phyloP scores from a whole-genome alignment of 2,797 vertebrate genomes.

The Anguilla obscura region DNA sequence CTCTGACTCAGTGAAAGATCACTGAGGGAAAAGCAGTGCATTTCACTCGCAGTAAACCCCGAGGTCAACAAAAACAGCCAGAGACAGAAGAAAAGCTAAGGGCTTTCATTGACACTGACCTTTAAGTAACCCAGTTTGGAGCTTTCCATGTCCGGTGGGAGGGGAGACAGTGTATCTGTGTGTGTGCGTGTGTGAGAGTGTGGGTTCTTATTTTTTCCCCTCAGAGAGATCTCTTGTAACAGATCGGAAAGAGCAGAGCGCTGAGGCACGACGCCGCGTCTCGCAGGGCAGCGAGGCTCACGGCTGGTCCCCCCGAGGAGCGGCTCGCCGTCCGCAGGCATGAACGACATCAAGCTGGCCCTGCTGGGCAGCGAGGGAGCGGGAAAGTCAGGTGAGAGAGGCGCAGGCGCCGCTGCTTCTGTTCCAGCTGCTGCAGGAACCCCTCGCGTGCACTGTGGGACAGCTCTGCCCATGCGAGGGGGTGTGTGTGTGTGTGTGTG shows the following conservation, averaged over 20 bases:
- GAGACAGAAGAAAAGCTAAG: slow-evolving; percentile 13
- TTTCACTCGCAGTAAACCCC: neutral
- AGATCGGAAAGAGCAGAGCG: slow-evolving; percentile 2
- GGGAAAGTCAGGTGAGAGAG: slow-evolving; percentile 59
- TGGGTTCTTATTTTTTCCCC: slow-evolving; percentile 36
- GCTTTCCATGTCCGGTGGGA: slow-evolving; percentile 32
- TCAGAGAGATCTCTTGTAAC: slow-evolving; percentile 13
- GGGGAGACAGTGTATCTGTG: slow-evolving; percentile 24
- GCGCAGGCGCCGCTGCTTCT: neutral
- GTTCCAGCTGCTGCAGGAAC: neutral
- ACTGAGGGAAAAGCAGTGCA: neutral
- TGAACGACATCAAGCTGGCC: slow-evolving; percentile 63
- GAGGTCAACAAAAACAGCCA: slow-evolving; percentile 11
- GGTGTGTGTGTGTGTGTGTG: neutral
- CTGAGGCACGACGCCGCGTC: neutral
- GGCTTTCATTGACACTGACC: slow-evolving; percentile 35
- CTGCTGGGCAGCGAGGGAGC: slow-evolving; percentile 58
- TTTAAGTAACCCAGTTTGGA: slow-evolving; percentile 40
- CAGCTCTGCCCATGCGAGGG: neutral
- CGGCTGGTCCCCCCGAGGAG: neutral
- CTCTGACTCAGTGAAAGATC: neutral
- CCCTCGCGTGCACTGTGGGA: too few species aligned
- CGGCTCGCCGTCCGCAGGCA: slow-evolving; percentile 22
- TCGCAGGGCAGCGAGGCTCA: slow-evolving; percentile 23
- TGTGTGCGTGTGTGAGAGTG: slow-evolving; percentile 33